Evolutionary conservation across 2,888 invertebrate species (phyloP), one percentile per base, ranked within the genome.

Genomic region (Piscicola geometra): DNA sequence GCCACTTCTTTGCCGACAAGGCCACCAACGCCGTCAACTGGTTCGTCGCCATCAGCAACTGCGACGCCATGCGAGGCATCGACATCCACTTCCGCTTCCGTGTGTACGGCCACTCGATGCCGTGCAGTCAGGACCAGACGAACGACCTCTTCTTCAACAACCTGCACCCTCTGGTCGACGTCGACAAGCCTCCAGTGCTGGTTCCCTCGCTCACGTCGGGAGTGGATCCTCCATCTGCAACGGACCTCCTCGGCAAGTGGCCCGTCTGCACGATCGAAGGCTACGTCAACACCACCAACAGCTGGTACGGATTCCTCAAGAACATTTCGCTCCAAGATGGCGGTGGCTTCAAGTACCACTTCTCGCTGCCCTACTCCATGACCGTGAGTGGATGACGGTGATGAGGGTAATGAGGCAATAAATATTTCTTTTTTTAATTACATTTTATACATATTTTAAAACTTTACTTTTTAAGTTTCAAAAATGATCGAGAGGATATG

Each of bases 41-140:
- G 77, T 77, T 75, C 70, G 75, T 78, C 0, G 78, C 77, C 21
- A 74, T 78, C 68, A 76, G 76, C 69, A 76, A 78, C 73, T 78
- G 78, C 60, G 78, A 75, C 41, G 52, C 73, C 28, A 56, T 78
- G 25, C 47, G 71, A 33, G 78, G 78, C n/a, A 50, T 78, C 67
- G 76, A 78, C 47, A 67, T 78, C 12, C 67, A 47, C 35, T 78
- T 76, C 52, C 72, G 75, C 21, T 33, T 78, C 35, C 68, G 76
- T 33, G 56, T 78, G n/a, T 68, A 76, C 41, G 78, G 78, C 15
- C 78, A 76, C 32, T 71, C 76, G 0, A 74, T 75, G 2, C 68
- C 75, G 47, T 78, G 78, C 56, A 69, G 66, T 21, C 30, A 28
- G 12, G 64, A 67, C 35, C 33, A 64, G 5, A 50, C 33, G n/a